phyloP scores from a whole-genome alignment of 2,888 invertebrate species.

The Amphipyra tragopoginis region DNA sequence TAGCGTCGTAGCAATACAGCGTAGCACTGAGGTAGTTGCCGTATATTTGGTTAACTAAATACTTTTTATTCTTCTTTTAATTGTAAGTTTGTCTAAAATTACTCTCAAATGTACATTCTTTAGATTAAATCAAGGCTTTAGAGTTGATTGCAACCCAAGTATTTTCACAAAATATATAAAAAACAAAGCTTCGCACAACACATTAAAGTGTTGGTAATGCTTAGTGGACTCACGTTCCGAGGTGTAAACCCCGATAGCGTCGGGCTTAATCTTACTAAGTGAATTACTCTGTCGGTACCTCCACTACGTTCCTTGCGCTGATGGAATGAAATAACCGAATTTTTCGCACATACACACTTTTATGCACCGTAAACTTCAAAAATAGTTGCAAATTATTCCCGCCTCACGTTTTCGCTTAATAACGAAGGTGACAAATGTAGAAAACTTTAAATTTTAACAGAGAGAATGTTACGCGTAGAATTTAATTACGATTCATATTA shows the following conservation, averaged over 20 bases:
- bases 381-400: slow-evolving; percentile 12
- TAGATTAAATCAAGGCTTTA: slow-evolving; percentile 35
- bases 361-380: slow-evolving; percentile 5
- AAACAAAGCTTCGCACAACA: slow-evolving; percentile 53
- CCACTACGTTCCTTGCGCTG: slow-evolving; percentile 38
- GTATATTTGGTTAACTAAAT: not conserved
- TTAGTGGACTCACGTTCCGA: slow-evolving; percentile 68
- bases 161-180: slow-evolving; percentile 49
- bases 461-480: slow-evolving; percentile 21
- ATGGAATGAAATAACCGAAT: slow-evolving; percentile 49
- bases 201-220: slow-evolving; percentile 62
- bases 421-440: slow-evolving; percentile 24
- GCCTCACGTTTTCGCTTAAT: slow-evolving; percentile 13
- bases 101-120: slow-evolving; percentile 3
- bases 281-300: slow-evolving; percentile 69
- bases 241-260: slow-evolving; percentile 74
- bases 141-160: slow-evolving; percentile 45
- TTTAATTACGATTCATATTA: slow-evolving; percentile 46
- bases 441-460: slow-evolving; percentile 35
- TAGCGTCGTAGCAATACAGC: slow-evolving; percentile 35
- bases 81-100: no score
- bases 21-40: slow-evolving; percentile 14
- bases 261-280: slow-evolving; percentile 81
- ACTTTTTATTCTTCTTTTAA: not conserved
- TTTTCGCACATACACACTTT: slow-evolving; percentile 34